A percentile compares a stretch with the other conserved stretches of the same genome.
phyloP scores from a whole-genome alignment of 2,113 vertebrate genomes.

The Tyrannus savana region DNA sequence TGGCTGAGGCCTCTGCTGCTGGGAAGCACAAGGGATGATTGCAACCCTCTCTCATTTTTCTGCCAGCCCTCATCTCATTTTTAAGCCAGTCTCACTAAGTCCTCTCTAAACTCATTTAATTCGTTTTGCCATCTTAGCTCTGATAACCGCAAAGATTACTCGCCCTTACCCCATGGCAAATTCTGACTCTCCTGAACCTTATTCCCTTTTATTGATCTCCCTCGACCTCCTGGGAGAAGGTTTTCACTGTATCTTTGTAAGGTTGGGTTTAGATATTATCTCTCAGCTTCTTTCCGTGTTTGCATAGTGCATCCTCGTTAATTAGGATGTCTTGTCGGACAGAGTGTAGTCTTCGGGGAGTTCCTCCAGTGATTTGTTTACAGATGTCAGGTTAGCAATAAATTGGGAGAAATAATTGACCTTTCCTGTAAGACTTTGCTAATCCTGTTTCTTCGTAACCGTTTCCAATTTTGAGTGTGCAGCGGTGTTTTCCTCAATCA shows the following conservation, averaged over 20 bases:
- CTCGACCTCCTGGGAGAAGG: not conserved
- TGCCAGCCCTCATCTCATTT: not conserved
- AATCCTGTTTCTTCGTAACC: slow-evolving; percentile 50
- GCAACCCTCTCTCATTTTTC: not conserved
- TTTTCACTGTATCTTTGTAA: not conserved
- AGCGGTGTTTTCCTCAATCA: slow-evolving; percentile 29
- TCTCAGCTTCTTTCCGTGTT: not conserved
- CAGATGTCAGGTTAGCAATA: slow-evolving; percentile 60
- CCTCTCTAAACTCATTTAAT: not conserved
- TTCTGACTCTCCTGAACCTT: not conserved
- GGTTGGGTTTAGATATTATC: not conserved
- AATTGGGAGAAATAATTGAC: slow-evolving; percentile 62
- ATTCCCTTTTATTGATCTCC: not conserved
- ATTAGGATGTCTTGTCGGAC: slow-evolving; percentile 54
- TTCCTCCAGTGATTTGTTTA: slow-evolving; percentile 61
- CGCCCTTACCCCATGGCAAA: not conserved
- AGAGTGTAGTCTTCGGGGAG: not conserved
- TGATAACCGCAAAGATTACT: not conserved
- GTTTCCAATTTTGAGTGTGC: slow-evolving; percentile 37
- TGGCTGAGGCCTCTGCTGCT: not conserved
- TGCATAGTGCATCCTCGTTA: slow-evolving; percentile 13
- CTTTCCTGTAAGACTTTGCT: slow-evolving; percentile 55
- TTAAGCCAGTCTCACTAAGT: not conserved
- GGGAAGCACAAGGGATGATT: accelerated
- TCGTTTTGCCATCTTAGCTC: not conserved